Percentiles rank a stretch among this genome's conserved stretches.
Evolutionary conservation across 1,140 invertebrate species (phyloP).

Genomic region (Andrena cerasifolii): DNA sequence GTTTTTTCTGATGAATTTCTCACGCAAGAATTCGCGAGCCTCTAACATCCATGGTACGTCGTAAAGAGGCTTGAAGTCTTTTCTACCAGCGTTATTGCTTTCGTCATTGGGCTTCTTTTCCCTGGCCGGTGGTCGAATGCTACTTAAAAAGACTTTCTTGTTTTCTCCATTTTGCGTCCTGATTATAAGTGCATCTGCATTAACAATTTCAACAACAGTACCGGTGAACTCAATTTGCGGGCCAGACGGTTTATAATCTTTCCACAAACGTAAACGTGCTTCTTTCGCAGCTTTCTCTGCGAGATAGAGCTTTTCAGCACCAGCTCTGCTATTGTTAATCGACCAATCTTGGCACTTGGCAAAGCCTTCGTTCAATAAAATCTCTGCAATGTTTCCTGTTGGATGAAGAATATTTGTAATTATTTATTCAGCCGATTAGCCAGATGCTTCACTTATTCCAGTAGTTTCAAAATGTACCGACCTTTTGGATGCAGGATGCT

Average conservation of each 20-base stretch:
- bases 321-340: constrained; percentile 92
- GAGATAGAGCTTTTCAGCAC: constrained; percentile 91
- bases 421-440: neutral
- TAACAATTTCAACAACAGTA: constrained; percentile 95
- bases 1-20: constrained; percentile 97
- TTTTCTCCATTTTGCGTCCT: constrained; percentile 89
- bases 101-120: constrained; percentile 86
- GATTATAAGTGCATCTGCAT: constrained; percentile 94
- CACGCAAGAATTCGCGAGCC: constrained; percentile 97
- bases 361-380: constrained; percentile 94
- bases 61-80: constrained; percentile 93
- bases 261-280: constrained; percentile 93
- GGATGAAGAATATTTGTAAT: neutral
- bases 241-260: constrained; percentile 88
- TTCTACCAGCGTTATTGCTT: constrained; percentile 84
- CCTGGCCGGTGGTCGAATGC: constrained; percentile 92
- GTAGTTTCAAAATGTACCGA: constrained; percentile 71
- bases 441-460: neutral
- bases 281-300: constrained; percentile 96
- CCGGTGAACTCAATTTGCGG: constrained; percentile 91
- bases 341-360: constrained; percentile 99
- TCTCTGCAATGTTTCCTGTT: constrained; percentile 96
- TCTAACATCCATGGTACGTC: constrained; percentile 99
- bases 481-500: constrained; percentile 95
- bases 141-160: constrained; percentile 98